Evolutionary conservation across 2,888 invertebrate genomes (phyloP).

Genomic region (Xanthorhoe designata): DNA sequence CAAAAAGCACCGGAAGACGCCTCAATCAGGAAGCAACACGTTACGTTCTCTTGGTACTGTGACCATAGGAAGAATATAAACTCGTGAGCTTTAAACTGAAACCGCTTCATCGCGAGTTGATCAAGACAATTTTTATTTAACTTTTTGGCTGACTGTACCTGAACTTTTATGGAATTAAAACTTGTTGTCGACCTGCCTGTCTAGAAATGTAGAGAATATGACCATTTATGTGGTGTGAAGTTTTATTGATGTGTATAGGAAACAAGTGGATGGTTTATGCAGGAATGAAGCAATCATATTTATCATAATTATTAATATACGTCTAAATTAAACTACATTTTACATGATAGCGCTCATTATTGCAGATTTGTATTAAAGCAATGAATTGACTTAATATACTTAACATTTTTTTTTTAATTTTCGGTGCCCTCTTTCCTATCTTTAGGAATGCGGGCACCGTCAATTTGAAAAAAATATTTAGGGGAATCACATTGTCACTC

Average conservation of each 20-base stretch:
- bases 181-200: constrained; percentile 37
- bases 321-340: neutral
- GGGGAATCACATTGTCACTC: no score
- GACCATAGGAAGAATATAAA: no score
- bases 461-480: no score
- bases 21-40: constrained; percentile 24
- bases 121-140: no score
- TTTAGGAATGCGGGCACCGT: no score
- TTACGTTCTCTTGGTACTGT: constrained; percentile 12
- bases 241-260: constrained; percentile 14
- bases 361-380: no score
- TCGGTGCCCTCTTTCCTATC: no score
- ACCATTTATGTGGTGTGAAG: constrained; percentile 5
- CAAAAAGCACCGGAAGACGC: constrained; percentile 7
- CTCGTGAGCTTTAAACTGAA: no score
- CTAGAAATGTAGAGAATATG: constrained; percentile 23
- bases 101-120: no score
- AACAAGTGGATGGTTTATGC: constrained; percentile 16
- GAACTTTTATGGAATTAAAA: constrained; percentile 43
- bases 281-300: constrained; percentile 11
- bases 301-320: neutral
- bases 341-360: no score
- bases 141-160: constrained; percentile 19
- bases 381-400: no score
- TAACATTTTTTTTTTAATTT: no score